Percentiles rank a stretch among this genome's conserved stretches.
Evolutionary conservation across 2,888 invertebrate genomes (phyloP).

Genomic region (Oligia latruncula): DNA sequence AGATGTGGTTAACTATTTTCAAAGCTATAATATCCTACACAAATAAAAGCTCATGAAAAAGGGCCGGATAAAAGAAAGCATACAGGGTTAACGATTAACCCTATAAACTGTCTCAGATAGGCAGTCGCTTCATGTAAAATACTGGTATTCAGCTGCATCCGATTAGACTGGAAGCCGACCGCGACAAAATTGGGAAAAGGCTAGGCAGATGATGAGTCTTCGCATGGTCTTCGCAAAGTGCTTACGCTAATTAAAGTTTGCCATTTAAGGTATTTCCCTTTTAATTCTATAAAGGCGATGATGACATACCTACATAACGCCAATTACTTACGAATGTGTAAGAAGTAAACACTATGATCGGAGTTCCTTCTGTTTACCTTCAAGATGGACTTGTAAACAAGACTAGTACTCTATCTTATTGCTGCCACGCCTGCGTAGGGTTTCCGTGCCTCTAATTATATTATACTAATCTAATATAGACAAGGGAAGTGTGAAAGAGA

Average conservation of each 20-base stretch:
- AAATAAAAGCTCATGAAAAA: conserved; percentile 20
- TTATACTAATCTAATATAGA: conserved; percentile 49
- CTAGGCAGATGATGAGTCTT: background rate
- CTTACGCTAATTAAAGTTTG: background rate
- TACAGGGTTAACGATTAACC: too few relatives aligned
- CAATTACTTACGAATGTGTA: conserved; percentile 12
- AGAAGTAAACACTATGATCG: conserved; percentile 23
- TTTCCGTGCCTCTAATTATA: conserved; percentile 45
- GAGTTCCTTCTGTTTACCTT: conserved; percentile 26
- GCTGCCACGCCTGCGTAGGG: conserved; percentile 41
- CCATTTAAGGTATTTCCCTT: background rate
- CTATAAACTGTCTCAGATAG: background rate
- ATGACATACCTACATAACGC: background rate
- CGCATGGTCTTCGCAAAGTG: background rate
- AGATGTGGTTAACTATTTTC: background rate
- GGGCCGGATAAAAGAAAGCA: conserved; percentile 5
- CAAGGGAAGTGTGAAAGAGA: conserved; percentile 4
- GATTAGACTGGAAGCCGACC: background rate
- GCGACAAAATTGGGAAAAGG: too few relatives aligned
- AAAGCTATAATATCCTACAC: background rate
- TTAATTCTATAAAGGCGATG: background rate
- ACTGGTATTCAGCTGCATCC: background rate
- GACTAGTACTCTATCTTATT: conserved; percentile 19
- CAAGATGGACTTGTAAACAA: conserved; percentile 32
- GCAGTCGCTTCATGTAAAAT: background rate